Base-by-base conservation (phyloP, 2,113 vertebrate genomes). In the Struthio camelus region DNA sequence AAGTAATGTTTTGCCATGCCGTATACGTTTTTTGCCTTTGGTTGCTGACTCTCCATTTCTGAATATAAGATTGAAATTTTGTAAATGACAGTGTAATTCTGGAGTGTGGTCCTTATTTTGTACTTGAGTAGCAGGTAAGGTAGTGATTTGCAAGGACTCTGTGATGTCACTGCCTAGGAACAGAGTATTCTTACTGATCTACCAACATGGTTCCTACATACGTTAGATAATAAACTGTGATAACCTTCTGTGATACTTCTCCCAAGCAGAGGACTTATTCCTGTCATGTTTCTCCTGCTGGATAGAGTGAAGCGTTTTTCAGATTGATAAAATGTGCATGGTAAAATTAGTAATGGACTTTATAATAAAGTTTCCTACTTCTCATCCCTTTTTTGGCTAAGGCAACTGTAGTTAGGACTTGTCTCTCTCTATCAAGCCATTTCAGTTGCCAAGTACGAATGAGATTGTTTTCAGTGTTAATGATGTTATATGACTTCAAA, bases 401-500 rank as follows among this genome's bases (percentile, higher is more conserved):
- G 50, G 78, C 81, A 82, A 56, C 27, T 64, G 62, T 78, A 77
- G 75, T 66, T 85, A 79, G 65, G 56, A 71, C 90, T 94, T 82
- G 42, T 6, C 0, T 92, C 59, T 56, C 8, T 50, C 51, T 46
- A 2, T 92, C n/a, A 66, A 87, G 58, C 70, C 58, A 11, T 80
- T 96, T 56, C 82, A 80, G 82, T 85, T 82, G 79, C 82, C 77
- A 67, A 67, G 81, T 81, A 83, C 6, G 3, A 89, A 28, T 85
- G 79, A 93, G 79, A 54, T 85, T 85, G 44, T 94, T 85, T 94
- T 94, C 91, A 85, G 54, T 5, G 0, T 80, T 93, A 93, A 87
- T 85, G 79, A 87, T 77, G 78, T 93, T 92, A 94, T 73, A 91
- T 91, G 89, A 85, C 89, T 89, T 96, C 62, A 94, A 82, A 94